Evolutionary conservation across 2,888 invertebrate genomes (phyloP).

Genomic region (Arenicola marina): DNA sequence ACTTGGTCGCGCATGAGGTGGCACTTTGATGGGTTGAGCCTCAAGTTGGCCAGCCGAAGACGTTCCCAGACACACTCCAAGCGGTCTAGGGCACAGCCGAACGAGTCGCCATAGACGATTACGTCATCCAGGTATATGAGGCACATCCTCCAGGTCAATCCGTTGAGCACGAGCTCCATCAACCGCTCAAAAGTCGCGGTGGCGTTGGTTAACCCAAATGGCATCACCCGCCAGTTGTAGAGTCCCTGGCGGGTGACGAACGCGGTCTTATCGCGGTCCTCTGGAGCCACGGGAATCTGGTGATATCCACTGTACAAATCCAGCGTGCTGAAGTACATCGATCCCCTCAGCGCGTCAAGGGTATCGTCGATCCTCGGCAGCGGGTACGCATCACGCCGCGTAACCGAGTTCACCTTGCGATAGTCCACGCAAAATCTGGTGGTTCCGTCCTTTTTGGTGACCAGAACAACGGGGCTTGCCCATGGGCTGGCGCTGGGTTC

Average conservation of each 20-base stretch:
- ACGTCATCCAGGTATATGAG: slow-evolving; percentile 7
- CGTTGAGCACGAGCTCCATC: not conserved
- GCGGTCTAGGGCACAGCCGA: not conserved
- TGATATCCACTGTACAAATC: slow-evolving; percentile 1
- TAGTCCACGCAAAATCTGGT: slow-evolving; percentile 6
- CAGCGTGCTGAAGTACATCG: not conserved
- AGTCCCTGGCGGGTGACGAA: not conserved
- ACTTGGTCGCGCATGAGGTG: not conserved
- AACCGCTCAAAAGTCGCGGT: not conserved
- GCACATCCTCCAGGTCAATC: not conserved
- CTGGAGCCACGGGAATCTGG: slow-evolving; percentile 1
- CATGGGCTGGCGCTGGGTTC: no score
- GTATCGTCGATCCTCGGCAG: not conserved
- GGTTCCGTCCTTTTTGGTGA: no score
- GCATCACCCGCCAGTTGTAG: not conserved
- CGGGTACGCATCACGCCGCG: not conserved
- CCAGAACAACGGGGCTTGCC: no score
- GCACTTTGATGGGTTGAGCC: slow-evolving; percentile 5
- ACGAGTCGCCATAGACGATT: not conserved
- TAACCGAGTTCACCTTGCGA: not conserved
- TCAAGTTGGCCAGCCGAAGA: not conserved
- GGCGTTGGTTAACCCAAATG: slow-evolving; percentile 4
- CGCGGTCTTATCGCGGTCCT: not conserved
- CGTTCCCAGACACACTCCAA: not conserved
- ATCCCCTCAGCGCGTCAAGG: not conserved